Percentiles rank a stretch among this genome's conserved stretches.
phyloP scores from a whole-genome alignment of 2,113 vertebrate species.

The Tachysurus vachellii region DNA sequence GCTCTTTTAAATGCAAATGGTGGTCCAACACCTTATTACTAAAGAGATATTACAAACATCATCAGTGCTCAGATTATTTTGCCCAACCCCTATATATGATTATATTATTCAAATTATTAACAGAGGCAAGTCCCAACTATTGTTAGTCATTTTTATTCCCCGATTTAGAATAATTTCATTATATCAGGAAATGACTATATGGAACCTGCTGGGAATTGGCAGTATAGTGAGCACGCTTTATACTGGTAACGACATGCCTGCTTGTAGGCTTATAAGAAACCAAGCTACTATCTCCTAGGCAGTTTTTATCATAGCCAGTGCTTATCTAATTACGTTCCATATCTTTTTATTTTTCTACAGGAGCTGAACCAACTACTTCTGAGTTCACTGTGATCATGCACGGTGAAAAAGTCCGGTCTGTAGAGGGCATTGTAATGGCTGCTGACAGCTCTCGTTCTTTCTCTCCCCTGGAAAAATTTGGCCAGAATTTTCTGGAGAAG shows the following conservation, averaged over 20 bases:
- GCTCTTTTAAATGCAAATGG: too few species aligned
- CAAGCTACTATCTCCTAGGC: background rate
- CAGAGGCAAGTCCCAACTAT: background rate
- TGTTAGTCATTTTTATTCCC: background rate
- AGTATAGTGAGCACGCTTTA: background rate
- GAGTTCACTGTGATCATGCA: conserved; percentile 99
- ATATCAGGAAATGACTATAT: background rate
- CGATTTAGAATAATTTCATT: background rate
- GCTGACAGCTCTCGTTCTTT: conserved; percentile 94
- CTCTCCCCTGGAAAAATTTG: conserved; percentile 95
- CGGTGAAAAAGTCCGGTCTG: conserved; percentile 92
- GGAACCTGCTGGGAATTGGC: background rate
- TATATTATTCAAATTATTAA: background rate
- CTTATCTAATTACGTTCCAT: background rate
- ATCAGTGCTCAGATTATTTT: too few species aligned
- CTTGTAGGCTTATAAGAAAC: background rate
- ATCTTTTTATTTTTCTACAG: conserved; percentile 63
- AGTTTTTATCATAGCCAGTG: background rate
- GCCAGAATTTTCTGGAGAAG: conserved; percentile 97
- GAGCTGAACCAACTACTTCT: conserved; percentile 96
- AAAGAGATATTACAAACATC: too few species aligned
- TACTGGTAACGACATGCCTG: background rate
- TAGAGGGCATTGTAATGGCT: conserved; percentile 98
- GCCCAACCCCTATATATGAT: background rate
- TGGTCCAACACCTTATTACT: too few species aligned